Evolutionary conservation across 2,888 invertebrate genomes (phyloP).

Genomic region (Hirtodrosophila trivittata): DNA sequence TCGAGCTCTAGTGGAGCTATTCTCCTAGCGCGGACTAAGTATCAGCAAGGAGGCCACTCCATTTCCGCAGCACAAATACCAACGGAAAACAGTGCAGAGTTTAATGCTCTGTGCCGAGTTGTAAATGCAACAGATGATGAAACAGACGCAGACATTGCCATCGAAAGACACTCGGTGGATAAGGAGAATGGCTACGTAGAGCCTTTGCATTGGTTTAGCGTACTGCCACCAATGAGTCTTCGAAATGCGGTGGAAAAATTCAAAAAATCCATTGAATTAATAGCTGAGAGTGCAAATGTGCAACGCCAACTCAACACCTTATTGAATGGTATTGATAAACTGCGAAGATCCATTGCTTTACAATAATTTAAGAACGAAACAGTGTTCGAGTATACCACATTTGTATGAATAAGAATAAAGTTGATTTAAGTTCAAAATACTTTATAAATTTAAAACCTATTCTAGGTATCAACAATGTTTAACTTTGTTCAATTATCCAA

Average conservation of each 20-base stretch:
- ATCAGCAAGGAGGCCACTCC: constrained; percentile 90
- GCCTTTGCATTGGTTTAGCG: constrained; percentile 94
- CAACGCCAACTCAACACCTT: constrained; percentile 86
- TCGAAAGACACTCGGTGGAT: constrained; percentile 82
- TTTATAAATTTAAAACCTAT: not conserved
- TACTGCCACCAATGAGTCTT: constrained; percentile 91
- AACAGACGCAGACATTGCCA: constrained; percentile 68
- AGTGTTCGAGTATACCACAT: not conserved
- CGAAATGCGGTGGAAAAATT: constrained; percentile 90
- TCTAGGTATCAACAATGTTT: not conserved
- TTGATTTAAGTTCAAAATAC: not conserved
- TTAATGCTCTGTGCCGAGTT: constrained; percentile 83
- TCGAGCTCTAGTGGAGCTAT: constrained; percentile 87
- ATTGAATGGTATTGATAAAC: constrained; percentile 58
- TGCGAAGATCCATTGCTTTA: constrained; percentile 31
- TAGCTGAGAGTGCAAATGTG: constrained; percentile 88
- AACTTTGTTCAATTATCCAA: no score
- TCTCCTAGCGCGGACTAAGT: constrained; percentile 89
- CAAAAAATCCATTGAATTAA: constrained; percentile 87
- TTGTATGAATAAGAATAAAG: constrained; percentile 47
- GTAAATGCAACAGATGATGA: constrained; percentile 83
- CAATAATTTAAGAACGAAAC: constrained; percentile 11
- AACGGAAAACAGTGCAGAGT: constrained; percentile 86
- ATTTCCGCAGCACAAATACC: constrained; percentile 88
- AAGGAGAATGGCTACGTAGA: constrained; percentile 84